Conservation (phyloP, 2,113 vertebrate genomes). For the Gnathonemus longibarbis region DNA sequence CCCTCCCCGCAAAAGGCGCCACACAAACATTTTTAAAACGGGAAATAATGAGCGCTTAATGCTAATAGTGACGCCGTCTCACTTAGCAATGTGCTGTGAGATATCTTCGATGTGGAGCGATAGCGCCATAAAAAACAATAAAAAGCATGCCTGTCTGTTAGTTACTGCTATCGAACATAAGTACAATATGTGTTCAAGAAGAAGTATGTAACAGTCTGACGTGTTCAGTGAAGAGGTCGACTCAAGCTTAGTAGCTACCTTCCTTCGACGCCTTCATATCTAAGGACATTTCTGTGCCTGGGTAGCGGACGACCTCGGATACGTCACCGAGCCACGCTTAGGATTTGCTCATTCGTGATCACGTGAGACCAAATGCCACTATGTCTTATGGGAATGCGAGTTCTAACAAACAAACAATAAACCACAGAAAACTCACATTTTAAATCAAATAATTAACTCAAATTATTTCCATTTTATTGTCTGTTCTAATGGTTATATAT, state of each 20-base stretch:
- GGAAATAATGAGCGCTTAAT: background rate
- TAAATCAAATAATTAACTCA: background rate
- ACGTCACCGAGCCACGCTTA: background rate
- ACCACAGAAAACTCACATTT: background rate
- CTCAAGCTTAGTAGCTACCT: background rate
- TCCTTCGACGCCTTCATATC: background rate
- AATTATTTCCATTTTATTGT: background rate
- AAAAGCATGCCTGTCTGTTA: background rate
- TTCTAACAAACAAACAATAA: background rate
- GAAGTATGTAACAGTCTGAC: background rate
- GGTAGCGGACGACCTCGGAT: background rate
- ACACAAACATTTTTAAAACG: background rate
- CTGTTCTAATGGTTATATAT: background rate
- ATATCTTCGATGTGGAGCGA: background rate
- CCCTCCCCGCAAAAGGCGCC: background rate
- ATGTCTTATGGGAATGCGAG: slow-evolving; percentile 1
- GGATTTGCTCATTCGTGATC: background rate
- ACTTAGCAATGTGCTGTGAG: background rate
- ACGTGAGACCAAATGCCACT: background rate
- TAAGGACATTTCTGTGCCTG: background rate
- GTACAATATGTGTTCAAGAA: background rate
- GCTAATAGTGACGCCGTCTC: background rate
- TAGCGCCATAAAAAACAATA: background rate
- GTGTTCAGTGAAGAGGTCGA: background rate
- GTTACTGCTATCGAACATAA: background rate